A percentile compares a stretch with the other conserved stretches of the same genome.
phyloP scores from a whole-genome alignment of 1,140 invertebrate species.

The Drosophila burlai region DNA sequence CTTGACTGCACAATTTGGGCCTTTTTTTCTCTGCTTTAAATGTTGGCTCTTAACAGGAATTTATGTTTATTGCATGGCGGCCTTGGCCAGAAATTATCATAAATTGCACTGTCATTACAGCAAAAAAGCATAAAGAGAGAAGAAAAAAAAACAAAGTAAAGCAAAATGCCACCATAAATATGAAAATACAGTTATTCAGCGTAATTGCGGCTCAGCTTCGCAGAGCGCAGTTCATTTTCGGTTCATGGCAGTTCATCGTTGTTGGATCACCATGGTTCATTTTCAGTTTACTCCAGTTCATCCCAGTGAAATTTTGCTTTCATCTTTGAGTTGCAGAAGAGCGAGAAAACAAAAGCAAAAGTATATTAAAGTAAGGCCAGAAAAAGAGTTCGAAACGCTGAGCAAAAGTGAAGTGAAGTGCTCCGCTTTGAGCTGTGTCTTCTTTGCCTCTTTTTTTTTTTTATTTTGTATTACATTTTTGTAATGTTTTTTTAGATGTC shows the following conservation, averaged over 20 bases:
- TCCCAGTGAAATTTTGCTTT: constrained; percentile 75
- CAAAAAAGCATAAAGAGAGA: constrained; percentile 6
- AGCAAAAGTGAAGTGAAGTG: constrained; percentile 39
- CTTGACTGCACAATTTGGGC: constrained; percentile 25
- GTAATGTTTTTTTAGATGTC: constrained; percentile 53
- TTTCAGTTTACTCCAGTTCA: constrained; percentile 31
- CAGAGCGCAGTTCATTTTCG: constrained; percentile 38
- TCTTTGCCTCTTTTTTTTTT: constrained; percentile 54
- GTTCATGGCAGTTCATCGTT: constrained; percentile 37
- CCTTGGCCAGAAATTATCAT: constrained; percentile 77
- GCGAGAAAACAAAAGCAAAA: constrained; percentile 10
- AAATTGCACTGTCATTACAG: constrained; percentile 78
- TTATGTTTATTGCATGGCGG: constrained; percentile 70
- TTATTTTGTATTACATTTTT: constrained; percentile 41
- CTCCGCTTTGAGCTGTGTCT: constrained; percentile 38
- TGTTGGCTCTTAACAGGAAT: constrained; percentile 73
- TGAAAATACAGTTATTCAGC: constrained; percentile 65
- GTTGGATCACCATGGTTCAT: constrained; percentile 31
- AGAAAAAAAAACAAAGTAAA: constrained; percentile 14
- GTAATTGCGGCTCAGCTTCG: constrained; percentile 32
- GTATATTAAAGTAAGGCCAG: background rate
- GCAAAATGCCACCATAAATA: constrained; percentile 71
- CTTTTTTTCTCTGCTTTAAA: constrained; percentile 54
- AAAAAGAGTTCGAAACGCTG: constrained; percentile 12
- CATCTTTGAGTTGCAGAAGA: constrained; percentile 39